A percentile compares a stretch with the other conserved stretches of the same genome.
phyloP scores from a whole-genome alignment of 2,113 vertebrate species.

The Gnathonemus longibarbis region DNA sequence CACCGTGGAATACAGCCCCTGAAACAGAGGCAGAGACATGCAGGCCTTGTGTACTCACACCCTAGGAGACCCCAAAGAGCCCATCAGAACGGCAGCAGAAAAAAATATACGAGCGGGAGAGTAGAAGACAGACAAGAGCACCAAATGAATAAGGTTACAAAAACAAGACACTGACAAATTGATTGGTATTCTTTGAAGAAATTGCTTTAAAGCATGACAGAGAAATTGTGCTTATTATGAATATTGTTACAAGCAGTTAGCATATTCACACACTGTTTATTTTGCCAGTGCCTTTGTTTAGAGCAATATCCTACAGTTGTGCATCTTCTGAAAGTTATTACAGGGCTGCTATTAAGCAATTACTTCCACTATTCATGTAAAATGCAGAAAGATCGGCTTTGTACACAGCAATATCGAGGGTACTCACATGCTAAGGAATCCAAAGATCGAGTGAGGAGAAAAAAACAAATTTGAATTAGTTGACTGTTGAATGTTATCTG shows the following conservation, averaged over 20 bases:
- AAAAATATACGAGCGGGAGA: conserved; percentile 40
- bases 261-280: conserved; percentile 66
- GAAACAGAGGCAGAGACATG: background rate
- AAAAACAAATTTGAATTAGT: background rate
- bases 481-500: background rate
- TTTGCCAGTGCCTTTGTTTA: conserved; percentile 12
- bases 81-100: conserved; percentile 11
- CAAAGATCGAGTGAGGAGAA: conserved; percentile 9
- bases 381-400: background rate
- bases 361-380: background rate
- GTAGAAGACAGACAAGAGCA: conserved; percentile 31
- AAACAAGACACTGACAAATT: conserved; percentile 63
- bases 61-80: conserved; percentile 53
- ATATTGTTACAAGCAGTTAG: conserved; percentile 65
- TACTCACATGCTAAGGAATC: conserved; percentile 65
- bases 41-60: conserved; percentile 47
- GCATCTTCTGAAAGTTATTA: background rate
- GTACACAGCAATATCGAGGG: background rate
- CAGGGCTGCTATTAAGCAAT: background rate
- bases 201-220: conserved; percentile 15
- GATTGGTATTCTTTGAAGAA: conserved; percentile 58
- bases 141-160: conserved; percentile 64
- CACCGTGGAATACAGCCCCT: background rate
- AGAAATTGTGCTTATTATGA: conserved; percentile 42
- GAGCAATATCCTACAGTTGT: background rate